These are phyloP conservation scores for Anas platyrhynchos DNA, from an alignment of 2,113 vertebrate genomes.

Conservation along the genomic window DNA sequence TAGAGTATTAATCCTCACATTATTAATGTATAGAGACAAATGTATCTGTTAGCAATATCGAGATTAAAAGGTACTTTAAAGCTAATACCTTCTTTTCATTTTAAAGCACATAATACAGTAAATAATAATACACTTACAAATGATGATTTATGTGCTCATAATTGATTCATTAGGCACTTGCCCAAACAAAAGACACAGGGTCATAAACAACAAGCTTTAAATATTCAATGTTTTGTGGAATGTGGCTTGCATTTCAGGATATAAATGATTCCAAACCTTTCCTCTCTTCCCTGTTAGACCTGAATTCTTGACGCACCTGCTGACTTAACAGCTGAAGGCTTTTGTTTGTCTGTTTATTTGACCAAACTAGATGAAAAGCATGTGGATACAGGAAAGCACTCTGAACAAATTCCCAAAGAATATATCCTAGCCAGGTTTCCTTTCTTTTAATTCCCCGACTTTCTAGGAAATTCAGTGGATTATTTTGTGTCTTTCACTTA, in stretches of 20 bases:
- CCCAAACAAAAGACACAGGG: conserved; percentile 13
- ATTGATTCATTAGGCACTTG: conserved; percentile 42
- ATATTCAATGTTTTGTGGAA: not conserved
- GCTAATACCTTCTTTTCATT: conserved; percentile 25
- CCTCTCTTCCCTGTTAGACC: not conserved
- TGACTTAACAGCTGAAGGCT: not conserved
- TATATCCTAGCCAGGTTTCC: not conserved
- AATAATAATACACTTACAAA: conserved; percentile 1
- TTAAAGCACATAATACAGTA: conserved; percentile 1
- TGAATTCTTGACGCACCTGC: not conserved
- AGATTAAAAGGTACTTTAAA: conserved; percentile 37
- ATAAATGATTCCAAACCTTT: not conserved
- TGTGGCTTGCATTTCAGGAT: not conserved
- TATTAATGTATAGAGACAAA: conserved; percentile 4
- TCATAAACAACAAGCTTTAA: conserved; percentile 11
- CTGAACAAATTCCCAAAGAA: not conserved
- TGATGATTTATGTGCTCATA: conserved; percentile 13
- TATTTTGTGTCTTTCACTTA: not conserved
- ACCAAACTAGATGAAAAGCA: not conserved
- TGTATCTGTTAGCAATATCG: not conserved
- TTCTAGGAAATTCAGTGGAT: not conserved
- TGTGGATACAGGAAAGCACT: not conserved
- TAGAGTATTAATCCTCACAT: not conserved
- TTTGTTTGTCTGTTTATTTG: not conserved
- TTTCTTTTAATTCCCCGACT: not conserved